phyloP scores from a whole-genome alignment of 1,140 invertebrate genomes.

The Zaprionus inermis region DNA sequence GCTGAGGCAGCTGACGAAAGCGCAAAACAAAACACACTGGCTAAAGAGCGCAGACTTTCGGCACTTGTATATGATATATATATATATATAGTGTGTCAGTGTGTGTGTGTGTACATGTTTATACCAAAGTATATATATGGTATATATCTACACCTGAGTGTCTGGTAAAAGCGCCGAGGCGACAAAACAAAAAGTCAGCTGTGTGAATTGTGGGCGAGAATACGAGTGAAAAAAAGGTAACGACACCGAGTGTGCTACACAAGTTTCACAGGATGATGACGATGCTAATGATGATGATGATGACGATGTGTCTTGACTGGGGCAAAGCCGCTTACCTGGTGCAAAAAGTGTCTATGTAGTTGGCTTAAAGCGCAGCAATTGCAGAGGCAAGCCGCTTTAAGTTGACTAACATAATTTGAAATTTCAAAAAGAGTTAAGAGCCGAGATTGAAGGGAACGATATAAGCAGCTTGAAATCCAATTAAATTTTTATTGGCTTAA shows the following conservation, averaged over 20 bases:
- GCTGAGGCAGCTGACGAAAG: constrained; percentile 45
- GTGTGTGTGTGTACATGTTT: constrained; percentile 8
- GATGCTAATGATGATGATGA: constrained; percentile 14
- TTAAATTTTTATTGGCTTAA: background rate
- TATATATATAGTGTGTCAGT: too few species aligned
- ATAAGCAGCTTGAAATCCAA: background rate
- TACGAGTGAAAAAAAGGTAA: constrained; percentile 28
- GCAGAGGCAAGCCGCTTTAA: constrained; percentile 11
- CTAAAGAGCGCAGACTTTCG: constrained; percentile 49
- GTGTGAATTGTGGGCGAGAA: constrained; percentile 49
- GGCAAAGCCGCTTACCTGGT: constrained; percentile 32
- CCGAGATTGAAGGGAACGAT: background rate
- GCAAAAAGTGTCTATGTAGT: constrained; percentile 12
- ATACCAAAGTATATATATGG: constrained; percentile 16
- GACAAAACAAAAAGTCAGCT: constrained; percentile 59
- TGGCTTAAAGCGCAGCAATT: constrained; percentile 4
- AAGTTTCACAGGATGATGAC: constrained; percentile 29
- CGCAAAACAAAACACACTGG: constrained; percentile 47
- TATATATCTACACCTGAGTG: constrained; percentile 29
- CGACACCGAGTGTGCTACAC: constrained; percentile 15
- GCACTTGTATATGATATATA: constrained; percentile 30
- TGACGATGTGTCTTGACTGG: constrained; percentile 52
- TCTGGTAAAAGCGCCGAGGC: constrained; percentile 46
- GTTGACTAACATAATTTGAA: constrained; percentile 1
- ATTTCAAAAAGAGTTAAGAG: constrained; percentile 1